Conservation (phyloP, 2,797 vertebrate species). For the Myotis vivesi region DNA sequence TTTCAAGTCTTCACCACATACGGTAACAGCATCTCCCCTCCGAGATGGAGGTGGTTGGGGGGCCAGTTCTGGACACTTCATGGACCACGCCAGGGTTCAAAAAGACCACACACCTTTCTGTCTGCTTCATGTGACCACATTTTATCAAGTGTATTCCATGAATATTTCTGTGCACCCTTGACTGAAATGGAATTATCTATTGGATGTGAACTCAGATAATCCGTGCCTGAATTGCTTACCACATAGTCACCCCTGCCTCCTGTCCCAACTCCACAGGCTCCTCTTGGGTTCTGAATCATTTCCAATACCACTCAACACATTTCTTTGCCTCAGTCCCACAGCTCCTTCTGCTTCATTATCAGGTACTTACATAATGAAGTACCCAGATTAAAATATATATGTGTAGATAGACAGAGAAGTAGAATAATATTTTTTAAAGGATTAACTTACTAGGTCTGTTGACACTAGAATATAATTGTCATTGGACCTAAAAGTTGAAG, state of each 20-base stretch:
- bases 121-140: not conserved
- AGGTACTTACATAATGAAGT: not conserved
- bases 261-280: fast-evolving
- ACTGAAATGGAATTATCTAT: not conserved
- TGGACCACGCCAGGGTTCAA: not conserved
- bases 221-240: not conserved
- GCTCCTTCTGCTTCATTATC: not conserved
- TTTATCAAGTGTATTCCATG: not conserved
- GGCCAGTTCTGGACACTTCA: not conserved
- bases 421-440: conserved; percentile 42
- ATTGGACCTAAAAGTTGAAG: not conserved
- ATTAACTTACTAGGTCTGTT: conserved; percentile 15
- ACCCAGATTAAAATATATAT: not conserved
- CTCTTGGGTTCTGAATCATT: not conserved
- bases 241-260: not conserved
- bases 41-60: not conserved
- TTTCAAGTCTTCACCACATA: not conserved
- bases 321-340: not conserved
- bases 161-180: not conserved
- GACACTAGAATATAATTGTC: not conserved
- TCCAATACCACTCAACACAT: not conserved
- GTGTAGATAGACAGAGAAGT: not conserved
- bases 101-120: conserved; percentile 5
- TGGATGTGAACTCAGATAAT: not conserved
- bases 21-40: not conserved